Evolutionary conservation across 2,113 vertebrate species (phyloP).

Genomic region (Fukomys damarensis): DNA sequence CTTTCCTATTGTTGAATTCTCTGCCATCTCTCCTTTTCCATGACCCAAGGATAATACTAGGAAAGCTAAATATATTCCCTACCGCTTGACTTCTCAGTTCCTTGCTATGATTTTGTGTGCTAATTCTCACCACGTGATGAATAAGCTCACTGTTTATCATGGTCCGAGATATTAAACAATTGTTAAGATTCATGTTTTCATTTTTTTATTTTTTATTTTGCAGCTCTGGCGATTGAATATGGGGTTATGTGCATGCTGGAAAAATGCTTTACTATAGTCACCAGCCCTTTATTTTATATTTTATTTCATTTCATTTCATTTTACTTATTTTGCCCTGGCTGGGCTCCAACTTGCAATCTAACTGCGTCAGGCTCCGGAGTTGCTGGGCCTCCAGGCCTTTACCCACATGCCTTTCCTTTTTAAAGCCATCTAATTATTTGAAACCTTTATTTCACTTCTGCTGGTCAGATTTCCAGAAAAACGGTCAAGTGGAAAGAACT

Average conservation of each 20-base stretch:
- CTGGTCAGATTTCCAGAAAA: background rate
- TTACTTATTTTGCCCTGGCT: background rate
- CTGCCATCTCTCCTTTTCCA: background rate
- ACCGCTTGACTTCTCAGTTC: background rate
- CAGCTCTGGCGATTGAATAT: background rate
- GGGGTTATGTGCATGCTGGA: background rate
- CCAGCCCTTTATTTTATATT: background rate
- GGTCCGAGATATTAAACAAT: background rate
- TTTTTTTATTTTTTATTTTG: background rate
- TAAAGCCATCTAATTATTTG: background rate
- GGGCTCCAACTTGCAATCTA: background rate
- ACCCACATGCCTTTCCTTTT: background rate
- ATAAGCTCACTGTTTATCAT: background rate
- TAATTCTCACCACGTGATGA: background rate
- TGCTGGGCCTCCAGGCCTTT: background rate
- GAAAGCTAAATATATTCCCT: background rate
- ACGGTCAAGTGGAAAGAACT: background rate
- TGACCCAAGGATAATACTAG: background rate
- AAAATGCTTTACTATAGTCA: background rate
- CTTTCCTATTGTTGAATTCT: background rate
- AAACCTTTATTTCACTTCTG: background rate
- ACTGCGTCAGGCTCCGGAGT: background rate
- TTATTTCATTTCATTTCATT: background rate
- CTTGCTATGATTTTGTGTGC: background rate
- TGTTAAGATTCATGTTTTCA: background rate